Percentiles rank a stretch among this genome's conserved stretches.
Conservation (phyloP, 2,797 vertebrate genomes). For the Anabacerthia variegaticeps region DNA sequence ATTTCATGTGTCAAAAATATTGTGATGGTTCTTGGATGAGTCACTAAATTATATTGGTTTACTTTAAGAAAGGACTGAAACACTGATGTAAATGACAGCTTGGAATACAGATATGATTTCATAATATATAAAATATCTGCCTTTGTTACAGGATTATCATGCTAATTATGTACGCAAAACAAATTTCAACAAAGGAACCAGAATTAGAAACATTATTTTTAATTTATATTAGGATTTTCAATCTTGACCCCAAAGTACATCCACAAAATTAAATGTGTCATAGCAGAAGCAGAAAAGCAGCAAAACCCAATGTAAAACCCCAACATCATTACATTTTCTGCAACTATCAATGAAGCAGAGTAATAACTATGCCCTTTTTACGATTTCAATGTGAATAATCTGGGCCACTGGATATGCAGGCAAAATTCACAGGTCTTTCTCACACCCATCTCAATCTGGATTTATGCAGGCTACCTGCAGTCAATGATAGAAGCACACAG, state of each 20-base stretch:
- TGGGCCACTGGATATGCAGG: background rate
- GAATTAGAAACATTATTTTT: background rate
- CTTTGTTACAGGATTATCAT: background rate
- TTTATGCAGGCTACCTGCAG: background rate
- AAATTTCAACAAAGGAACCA: background rate
- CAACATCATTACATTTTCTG: background rate
- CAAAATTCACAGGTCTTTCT: background rate
- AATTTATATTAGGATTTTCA: background rate
- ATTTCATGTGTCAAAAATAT: slow-evolving; percentile 67
- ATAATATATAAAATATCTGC: background rate
- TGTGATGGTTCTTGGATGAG: slow-evolving; percentile 27
- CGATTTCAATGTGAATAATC: background rate
- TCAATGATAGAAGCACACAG: background rate
- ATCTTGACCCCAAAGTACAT: background rate
- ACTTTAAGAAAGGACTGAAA: slow-evolving; percentile 58
- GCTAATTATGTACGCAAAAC: background rate
- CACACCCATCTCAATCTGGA: background rate
- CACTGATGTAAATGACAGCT: slow-evolving; percentile 46
- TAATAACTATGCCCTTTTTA: background rate
- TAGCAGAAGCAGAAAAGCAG: background rate
- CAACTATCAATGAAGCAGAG: background rate
- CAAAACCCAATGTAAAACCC: background rate
- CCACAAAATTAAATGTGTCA: background rate
- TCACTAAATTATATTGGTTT: background rate
- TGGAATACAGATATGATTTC: background rate